Conservation (phyloP, 2,113 vertebrate species). For the Macheiramphus alcinus region DNA sequence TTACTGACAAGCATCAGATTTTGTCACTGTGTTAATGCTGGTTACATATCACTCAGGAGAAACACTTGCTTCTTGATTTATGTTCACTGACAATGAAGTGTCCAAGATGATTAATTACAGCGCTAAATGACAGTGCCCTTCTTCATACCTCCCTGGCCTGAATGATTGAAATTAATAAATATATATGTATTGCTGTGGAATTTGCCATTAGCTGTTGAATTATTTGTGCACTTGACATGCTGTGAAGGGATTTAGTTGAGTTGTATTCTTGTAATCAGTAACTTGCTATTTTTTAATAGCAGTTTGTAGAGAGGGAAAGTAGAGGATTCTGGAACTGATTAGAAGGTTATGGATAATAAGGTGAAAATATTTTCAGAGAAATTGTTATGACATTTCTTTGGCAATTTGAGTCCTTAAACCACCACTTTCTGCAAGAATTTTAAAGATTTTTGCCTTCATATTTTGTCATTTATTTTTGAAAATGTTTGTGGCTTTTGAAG, state of each 20-base stretch:
- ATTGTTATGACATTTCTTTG: background rate
- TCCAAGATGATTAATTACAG: slow-evolving; percentile 68
- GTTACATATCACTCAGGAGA: slow-evolving; percentile 9
- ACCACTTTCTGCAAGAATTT: background rate
- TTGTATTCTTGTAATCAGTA: background rate
- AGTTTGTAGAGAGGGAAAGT: background rate
- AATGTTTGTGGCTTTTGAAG: background rate
- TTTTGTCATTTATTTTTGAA: background rate
- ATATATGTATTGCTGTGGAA: background rate
- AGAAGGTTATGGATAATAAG: background rate
- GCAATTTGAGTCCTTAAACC: background rate
- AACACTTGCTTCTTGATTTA: slow-evolving; percentile 66
- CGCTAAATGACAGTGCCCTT: slow-evolving; percentile 23
- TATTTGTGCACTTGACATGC: background rate
- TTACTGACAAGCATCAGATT: slow-evolving; percentile 22
- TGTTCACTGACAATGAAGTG: slow-evolving; percentile 51
- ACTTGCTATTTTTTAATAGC: background rate
- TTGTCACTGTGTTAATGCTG: slow-evolving; percentile 18
- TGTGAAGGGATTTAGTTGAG: background rate
- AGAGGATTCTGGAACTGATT: background rate
- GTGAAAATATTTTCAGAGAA: background rate
- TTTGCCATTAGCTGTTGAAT: slow-evolving; percentile 19
- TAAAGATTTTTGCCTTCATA: background rate
- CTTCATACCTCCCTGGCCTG: background rate
- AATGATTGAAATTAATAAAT: slow-evolving; percentile 50